These are phyloP conservation scores for Mus musculus DNA, from an alignment of 2,113 vertebrate species.

Conservation along the genomic window DNA sequence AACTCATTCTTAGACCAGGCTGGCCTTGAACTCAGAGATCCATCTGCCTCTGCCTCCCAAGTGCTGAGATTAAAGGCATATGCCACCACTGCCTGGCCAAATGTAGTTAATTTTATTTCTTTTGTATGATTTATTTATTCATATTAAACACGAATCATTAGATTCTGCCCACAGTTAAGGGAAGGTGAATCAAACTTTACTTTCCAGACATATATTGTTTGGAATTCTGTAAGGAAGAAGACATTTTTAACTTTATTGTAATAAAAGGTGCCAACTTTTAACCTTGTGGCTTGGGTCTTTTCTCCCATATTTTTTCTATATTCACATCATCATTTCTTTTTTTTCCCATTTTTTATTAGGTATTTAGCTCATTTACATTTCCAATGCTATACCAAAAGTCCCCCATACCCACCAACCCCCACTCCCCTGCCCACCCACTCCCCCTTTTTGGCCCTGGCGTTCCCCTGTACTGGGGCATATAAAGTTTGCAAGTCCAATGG, in stretches of 20 bases:
- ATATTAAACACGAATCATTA: neutral
- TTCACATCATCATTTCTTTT: neutral
- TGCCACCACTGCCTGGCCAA: neutral
- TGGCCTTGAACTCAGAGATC: neutral
- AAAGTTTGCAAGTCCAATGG: too few relatives aligned
- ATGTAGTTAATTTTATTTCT: neutral
- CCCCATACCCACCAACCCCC: too few relatives aligned
- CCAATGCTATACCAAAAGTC: too few relatives aligned
- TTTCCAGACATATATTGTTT: conserved; percentile 1
- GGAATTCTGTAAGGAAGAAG: conserved; percentile 11
- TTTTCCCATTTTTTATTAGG: too few relatives aligned
- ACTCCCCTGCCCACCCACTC: too few relatives aligned
- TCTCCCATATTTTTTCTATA: neutral
- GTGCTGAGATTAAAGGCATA: neutral
- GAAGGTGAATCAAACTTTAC: neutral
- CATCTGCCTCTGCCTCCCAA: neutral
- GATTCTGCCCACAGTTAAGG: neutral
- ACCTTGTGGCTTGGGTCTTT: neutral
- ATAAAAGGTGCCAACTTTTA: conserved; percentile 9
- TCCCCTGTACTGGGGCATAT: too few relatives aligned
- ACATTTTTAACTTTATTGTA: conserved; percentile 1
- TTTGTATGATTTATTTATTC: neutral
- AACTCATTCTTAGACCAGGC: neutral
- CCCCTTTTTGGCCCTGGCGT: too few relatives aligned
- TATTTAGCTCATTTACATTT: too few relatives aligned